phyloP scores from a whole-genome alignment of 2,113 vertebrate genomes.

The Uropsilus gracilis region DNA sequence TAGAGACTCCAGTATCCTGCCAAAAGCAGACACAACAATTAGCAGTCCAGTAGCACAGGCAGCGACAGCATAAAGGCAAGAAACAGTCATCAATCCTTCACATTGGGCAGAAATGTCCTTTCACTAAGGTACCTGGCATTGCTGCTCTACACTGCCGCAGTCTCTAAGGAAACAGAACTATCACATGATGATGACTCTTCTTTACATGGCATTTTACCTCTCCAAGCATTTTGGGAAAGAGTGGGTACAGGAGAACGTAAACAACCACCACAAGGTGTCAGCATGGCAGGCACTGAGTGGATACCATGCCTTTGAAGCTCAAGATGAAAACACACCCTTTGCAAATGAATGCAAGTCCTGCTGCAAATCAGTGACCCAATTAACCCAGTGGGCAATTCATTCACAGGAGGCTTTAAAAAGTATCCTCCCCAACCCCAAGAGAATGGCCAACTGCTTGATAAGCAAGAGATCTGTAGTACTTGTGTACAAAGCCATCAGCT shows the following conservation, averaged over 20 bases:
- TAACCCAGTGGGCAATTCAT: neutral
- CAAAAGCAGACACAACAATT: neutral
- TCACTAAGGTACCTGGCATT: slow-evolving; percentile 86
- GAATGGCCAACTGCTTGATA: neutral
- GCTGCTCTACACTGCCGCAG: slow-evolving; percentile 85
- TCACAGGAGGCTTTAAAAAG: neutral
- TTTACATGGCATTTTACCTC: neutral
- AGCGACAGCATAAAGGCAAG: slow-evolving; percentile 39
- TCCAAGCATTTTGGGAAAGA: neutral
- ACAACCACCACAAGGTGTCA: neutral
- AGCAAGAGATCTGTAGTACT: neutral
- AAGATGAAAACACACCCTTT: slow-evolving; percentile 35
- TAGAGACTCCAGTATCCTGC: neutral
- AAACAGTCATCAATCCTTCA: slow-evolving; percentile 83
- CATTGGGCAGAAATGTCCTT: slow-evolving; percentile 74
- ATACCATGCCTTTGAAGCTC: neutral
- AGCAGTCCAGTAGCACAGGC: neutral
- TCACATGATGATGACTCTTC: slow-evolving; percentile 85
- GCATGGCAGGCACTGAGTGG: neutral
- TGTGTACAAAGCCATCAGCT: neutral
- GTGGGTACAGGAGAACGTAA: neutral
- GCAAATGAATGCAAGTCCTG: neutral
- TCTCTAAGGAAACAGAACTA: slow-evolving; percentile 91
- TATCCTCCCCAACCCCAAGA: neutral
- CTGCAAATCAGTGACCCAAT: neutral